A percentile compares a stretch with the other conserved stretches of the same genome.
Evolutionary conservation across 2,888 invertebrate species (phyloP).

Genomic region (Brassicogethes aeneus): DNA sequence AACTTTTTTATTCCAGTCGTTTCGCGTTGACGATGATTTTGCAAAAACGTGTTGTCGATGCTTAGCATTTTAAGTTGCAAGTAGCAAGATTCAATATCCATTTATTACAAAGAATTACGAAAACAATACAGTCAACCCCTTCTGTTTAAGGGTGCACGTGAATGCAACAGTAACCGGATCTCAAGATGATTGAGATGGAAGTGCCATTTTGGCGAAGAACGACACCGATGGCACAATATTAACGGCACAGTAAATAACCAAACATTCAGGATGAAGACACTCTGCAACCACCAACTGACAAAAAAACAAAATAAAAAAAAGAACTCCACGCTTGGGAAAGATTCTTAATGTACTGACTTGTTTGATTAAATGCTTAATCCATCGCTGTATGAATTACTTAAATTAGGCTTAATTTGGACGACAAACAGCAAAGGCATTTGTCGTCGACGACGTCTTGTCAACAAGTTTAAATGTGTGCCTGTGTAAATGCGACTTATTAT

Average conservation of each 20-base stretch:
- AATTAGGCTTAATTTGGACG: slow-evolving; percentile 35
- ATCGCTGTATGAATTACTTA: slow-evolving; percentile 30
- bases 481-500: slow-evolving; percentile 3
- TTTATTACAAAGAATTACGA: slow-evolving; percentile 33
- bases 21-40: slow-evolving; percentile 75
- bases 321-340: neutral
- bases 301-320: neutral
- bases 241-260: too few species aligned
- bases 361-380: slow-evolving; percentile 22
- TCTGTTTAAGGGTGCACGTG: slow-evolving; percentile 15
- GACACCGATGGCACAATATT: neutral
- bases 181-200: slow-evolving; percentile 8
- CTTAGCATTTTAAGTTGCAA: slow-evolving; percentile 53
- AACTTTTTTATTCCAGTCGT: slow-evolving; percentile 79
- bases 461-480: slow-evolving; percentile 2
- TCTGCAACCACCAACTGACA: too few species aligned
- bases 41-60: slow-evolving; percentile 65
- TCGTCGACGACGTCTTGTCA: slow-evolving; percentile 10
- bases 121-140: slow-evolving; percentile 15
- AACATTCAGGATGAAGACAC: too few species aligned
- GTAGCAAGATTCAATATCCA: slow-evolving; percentile 39
- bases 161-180: slow-evolving; percentile 3
- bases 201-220: slow-evolving; percentile 37
- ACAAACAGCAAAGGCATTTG: slow-evolving; percentile 19
- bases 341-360: slow-evolving; percentile 16